These are phyloP conservation scores for Monopis laevigella DNA, from an alignment of 2,888 invertebrate species.

Conservation along the genomic window DNA sequence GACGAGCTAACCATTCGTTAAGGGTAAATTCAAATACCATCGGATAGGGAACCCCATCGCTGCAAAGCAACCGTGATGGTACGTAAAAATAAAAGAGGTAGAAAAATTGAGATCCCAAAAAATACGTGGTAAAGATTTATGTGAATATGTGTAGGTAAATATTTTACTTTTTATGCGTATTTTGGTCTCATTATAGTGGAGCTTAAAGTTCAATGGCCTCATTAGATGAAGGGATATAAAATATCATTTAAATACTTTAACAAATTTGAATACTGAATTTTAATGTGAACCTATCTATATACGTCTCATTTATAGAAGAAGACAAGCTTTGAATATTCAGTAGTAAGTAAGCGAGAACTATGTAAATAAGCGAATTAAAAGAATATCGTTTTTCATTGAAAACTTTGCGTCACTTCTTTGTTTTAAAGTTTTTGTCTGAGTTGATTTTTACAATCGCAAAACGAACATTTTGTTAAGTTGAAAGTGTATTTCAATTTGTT, in stretches of 20 bases:
- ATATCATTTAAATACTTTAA: too few species aligned
- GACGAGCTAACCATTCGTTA: too few species aligned
- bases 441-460: not conserved
- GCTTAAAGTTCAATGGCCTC: not conserved
- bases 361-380: not conserved
- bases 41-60: too few species aligned
- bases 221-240: not conserved
- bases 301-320: not conserved
- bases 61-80: too few species aligned
- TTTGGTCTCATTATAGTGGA: too few species aligned
- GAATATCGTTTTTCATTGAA: not conserved
- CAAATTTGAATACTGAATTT: conserved; percentile 1
- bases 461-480: not conserved
- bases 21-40: too few species aligned
- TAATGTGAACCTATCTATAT: not conserved
- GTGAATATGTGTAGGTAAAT: too few species aligned
- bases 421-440: not conserved
- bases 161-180: too few species aligned
- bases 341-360: not conserved
- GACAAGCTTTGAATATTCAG: not conserved
- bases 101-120: too few species aligned
- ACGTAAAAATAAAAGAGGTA: too few species aligned
- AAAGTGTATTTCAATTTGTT: conserved; percentile 11
- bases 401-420: not conserved
- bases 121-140: too few species aligned